Evolutionary conservation across 23 tunicate genomes (phyloP).

Genomic region (Oikopleura albicans): DNA sequence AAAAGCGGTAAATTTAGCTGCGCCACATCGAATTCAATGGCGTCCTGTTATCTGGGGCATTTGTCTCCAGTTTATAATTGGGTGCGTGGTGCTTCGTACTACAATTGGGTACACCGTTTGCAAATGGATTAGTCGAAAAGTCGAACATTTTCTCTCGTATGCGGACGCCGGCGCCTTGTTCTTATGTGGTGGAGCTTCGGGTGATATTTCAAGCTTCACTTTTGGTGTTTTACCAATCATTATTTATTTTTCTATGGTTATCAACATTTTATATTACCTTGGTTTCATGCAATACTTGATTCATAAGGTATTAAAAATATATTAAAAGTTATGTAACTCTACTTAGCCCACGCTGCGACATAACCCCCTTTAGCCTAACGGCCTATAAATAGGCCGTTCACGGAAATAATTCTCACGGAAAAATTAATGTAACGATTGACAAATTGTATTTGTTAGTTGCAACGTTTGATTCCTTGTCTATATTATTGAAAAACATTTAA

Average conservation of each 20-base stretch:
- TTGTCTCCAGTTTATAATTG: conserved; percentile 20
- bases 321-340: conserved; percentile 20
- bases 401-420: too few relatives aligned
- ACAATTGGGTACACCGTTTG: conserved; percentile 18
- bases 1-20: background rate
- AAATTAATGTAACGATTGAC: too few relatives aligned
- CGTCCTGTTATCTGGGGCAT: conserved; percentile 17
- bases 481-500: too few relatives aligned
- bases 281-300: conserved; percentile 26
- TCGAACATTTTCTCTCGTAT: conserved; percentile 17
- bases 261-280: conserved; percentile 20
- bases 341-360: conserved; percentile 21
- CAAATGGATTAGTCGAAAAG: conserved; percentile 16
- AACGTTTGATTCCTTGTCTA: too few relatives aligned
- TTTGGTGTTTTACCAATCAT: conserved; percentile 25
- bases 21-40: conserved; percentile 9
- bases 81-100: conserved; percentile 18
- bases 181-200: conserved; percentile 16
- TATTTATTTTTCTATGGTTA: conserved; percentile 24
- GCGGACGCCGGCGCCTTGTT: conserved; percentile 21
- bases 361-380: too few relatives aligned
- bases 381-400: too few relatives aligned
- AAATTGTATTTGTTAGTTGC: too few relatives aligned
- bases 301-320: too few relatives aligned
- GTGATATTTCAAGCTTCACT: background rate